Evolutionary conservation across 2,113 vertebrate species (phyloP), one percentile per base, ranked within the genome.

Genomic region (Prionailurus viverrinus): DNA sequence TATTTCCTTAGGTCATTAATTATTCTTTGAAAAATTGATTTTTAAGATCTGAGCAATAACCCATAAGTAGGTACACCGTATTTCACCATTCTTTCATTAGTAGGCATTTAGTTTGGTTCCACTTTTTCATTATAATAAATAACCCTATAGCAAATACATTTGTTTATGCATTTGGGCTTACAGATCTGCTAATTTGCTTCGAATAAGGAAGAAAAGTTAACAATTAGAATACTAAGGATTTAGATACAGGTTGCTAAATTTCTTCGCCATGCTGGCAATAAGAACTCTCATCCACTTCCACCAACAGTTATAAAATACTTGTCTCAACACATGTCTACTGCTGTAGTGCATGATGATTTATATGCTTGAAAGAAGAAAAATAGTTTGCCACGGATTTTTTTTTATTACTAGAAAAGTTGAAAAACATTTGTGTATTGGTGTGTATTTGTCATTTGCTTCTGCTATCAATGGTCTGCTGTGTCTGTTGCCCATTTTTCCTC

Each of bases 81-180:
- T 93, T 95, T 96, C n/a, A 91, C 33, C 15, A 71, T 78, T 93
- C n/a, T 74, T 94, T 23, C 91, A 7, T 88, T 79, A 71, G 55
- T 91, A 51, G 27, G 12, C 11, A 92, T 73, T 94, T 86, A 55
- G 6, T 41, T 94, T 82, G 63, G 12, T 48, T 78, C 39, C 13
- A 71, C n/a, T 87, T 74, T 91, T 78, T 97, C 41, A 94, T 80
- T 41, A 66, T 82, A 96, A 96, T 53, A 95, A 97, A 73, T 76
- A 84, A 86, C 8, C 1, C 19, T 83, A 48, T 16, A 86, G 81
- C 11, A 94, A 97, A 85, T 5, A 82, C 58, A 94, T 92, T 96
- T 89, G 27, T 76, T 94, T 91, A 69, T 85, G 36, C 6, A 80
- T 94, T 95, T 97, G 83, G 61, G 53, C 23, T 89, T 36, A 90